Conservation (phyloP, 2,113 vertebrate genomes). For the Oncorhynchus gorbuscha region DNA sequence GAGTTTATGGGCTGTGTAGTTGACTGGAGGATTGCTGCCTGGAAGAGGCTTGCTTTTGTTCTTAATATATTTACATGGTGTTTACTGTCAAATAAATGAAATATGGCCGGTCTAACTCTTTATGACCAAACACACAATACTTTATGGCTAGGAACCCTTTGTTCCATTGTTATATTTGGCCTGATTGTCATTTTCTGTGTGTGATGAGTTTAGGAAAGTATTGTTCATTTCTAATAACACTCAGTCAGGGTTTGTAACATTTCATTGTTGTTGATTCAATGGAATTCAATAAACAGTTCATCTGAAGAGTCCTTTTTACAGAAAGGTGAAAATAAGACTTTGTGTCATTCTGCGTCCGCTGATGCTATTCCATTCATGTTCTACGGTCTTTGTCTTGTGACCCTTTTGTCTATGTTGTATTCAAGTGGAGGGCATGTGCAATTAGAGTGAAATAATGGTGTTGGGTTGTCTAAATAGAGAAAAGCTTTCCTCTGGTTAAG, state of each 20-base stretch:
- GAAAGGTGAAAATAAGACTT: no score
- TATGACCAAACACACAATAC: neutral
- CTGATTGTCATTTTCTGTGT: neutral
- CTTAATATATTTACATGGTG: conserved; percentile 21
- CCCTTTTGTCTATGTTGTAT: conserved; percentile 1
- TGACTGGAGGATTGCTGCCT: conserved; percentile 13
- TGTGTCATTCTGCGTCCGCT: no score
- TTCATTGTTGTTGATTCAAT: no score
- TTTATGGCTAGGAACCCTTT: neutral
- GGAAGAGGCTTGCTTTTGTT: conserved; percentile 27
- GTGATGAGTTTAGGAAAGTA: neutral
- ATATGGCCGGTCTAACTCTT: neutral
- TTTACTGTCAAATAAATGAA: conserved; percentile 34
- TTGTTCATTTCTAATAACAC: no score
- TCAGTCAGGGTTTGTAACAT: no score
- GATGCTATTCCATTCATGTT: no score
- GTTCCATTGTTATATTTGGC: neutral
- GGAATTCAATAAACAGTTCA: no score
- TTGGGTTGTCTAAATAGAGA: conserved; percentile 26
- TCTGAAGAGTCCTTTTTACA: no score
- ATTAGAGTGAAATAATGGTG: conserved; percentile 23
- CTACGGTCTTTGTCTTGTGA: neutral
- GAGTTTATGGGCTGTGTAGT: conserved; percentile 46
- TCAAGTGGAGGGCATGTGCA: conserved; percentile 14
- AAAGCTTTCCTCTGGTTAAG: conserved; percentile 43